phyloP scores from a whole-genome alignment of 2,113 vertebrate genomes.

The Maccullochella peelii region DNA sequence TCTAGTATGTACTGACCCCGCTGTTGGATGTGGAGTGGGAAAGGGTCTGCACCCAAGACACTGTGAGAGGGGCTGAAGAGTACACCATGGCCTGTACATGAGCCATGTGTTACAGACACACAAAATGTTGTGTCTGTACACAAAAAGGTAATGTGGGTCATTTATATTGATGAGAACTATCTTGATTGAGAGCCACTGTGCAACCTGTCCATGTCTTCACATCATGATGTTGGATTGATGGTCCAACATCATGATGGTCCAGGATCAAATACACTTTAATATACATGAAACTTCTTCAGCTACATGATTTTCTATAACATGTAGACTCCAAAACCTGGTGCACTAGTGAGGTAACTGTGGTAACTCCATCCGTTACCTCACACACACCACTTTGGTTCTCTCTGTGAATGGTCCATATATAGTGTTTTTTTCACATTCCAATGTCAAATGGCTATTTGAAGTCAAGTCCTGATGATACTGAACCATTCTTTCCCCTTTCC shows the following conservation, averaged over 20 bases:
- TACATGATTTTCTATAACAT: constrained; percentile 9
- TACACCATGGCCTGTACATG: constrained; percentile 43
- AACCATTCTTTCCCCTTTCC: constrained; percentile 66
- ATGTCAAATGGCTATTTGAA: constrained; percentile 78
- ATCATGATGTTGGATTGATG: constrained; percentile 33
- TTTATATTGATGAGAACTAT: constrained; percentile 60
- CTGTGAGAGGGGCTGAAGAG: constrained; percentile 49
- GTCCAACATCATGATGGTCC: too few relatives aligned
- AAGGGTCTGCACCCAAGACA: constrained; percentile 65
- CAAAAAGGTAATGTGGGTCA: constrained; percentile 56
- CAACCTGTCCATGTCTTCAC: constrained; percentile 40
- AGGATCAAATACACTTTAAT: constrained; percentile 25
- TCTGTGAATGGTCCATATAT: constrained; percentile 41
- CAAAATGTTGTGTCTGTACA: constrained; percentile 59
- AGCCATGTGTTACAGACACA: constrained; percentile 36
- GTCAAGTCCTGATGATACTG: constrained; percentile 66
- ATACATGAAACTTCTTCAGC: constrained; percentile 21
- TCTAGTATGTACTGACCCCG: constrained; percentile 75
- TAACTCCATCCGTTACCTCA: constrained; percentile 15
- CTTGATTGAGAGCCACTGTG: constrained; percentile 48
- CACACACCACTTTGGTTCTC: constrained; percentile 24
- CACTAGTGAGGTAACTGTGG: constrained; percentile 29
- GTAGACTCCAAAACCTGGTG: neutral
- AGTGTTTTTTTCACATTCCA: constrained; percentile 65
- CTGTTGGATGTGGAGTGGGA: constrained; percentile 66